Conservation (phyloP, 35 echinoderm and acorn worm species). For the Chiridota heheva region DNA sequence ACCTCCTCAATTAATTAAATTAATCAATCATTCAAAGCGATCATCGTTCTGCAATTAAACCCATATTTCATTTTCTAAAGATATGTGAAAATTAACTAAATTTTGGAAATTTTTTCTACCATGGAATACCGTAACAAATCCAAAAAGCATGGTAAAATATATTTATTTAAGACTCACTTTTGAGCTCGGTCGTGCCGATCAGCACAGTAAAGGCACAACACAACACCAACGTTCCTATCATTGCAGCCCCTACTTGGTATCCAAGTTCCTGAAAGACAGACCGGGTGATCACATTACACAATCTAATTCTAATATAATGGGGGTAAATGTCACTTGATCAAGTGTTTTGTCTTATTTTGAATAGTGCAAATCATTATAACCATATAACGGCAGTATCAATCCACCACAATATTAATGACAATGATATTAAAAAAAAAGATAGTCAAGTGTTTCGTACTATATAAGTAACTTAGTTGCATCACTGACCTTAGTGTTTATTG, state of each 20-base stretch:
- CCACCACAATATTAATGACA: neutral
- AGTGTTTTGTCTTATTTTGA: neutral
- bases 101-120: too few species aligned
- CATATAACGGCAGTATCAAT: neutral
- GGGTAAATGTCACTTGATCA: neutral
- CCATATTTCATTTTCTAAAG: neutral
- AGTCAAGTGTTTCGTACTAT: too few species aligned
- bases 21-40: too few species aligned
- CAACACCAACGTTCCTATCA: constrained; percentile 46
- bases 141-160: neutral
- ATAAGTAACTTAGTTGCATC: too few species aligned
- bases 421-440: neutral
- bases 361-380: neutral
- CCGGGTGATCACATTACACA: neutral
- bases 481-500: too few species aligned
- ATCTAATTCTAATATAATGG: neutral
- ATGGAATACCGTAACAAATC: too few species aligned
- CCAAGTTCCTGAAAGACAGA: constrained; percentile 60
- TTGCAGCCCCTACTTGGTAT: constrained; percentile 65
- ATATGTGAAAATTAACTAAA: too few species aligned
- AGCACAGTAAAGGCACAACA: constrained; percentile 51
- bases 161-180: constrained; percentile 77
- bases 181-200: constrained; percentile 79
- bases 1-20: too few species aligned
- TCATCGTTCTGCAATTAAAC: too few species aligned